Conservation (phyloP, 64 coral and sea anemone species). For the Pocillopora verrucosa region DNA sequence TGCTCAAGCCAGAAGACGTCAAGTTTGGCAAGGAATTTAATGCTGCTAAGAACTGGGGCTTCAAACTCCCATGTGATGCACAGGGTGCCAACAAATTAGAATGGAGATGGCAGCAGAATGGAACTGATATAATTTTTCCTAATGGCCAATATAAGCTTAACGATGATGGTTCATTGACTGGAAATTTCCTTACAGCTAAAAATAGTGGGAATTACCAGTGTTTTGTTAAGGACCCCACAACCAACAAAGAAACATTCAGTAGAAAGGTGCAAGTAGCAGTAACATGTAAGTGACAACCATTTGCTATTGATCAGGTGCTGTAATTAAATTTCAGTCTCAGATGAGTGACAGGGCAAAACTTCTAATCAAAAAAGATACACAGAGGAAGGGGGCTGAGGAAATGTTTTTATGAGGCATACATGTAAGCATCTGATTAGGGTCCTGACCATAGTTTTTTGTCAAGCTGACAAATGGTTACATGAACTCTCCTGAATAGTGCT, state of each 20-base stretch:
- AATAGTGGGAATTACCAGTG: slow-evolving; percentile 59
- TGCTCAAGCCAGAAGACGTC: not conserved
- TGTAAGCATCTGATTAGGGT: too few relatives aligned
- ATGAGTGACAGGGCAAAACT: too few relatives aligned
- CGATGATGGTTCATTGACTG: not conserved
- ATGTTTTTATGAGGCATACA: too few relatives aligned
- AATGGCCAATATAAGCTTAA: not conserved
- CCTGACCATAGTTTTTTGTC: too few relatives aligned
- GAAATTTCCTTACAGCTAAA: not conserved
- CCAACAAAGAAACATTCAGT: slow-evolving; percentile 9
- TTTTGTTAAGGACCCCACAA: slow-evolving; percentile 12
- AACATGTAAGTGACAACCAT: slow-evolving; percentile 37
- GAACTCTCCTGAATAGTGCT: too few relatives aligned
- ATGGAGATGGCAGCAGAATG: slow-evolving; percentile 9
- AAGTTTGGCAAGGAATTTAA: not conserved
- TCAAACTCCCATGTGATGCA: not conserved
- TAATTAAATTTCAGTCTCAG: too few relatives aligned
- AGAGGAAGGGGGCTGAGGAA: too few relatives aligned
- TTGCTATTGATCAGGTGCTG: not conserved
- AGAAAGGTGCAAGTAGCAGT: slow-evolving; percentile 54
- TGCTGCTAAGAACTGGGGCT: not conserved
- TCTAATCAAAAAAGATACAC: too few relatives aligned
- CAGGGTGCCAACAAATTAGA: not conserved
- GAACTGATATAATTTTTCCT: not conserved
- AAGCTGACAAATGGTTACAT: too few relatives aligned